Conservation (phyloP, 2,113 vertebrate genomes). For the Rhabdornis inornatus region DNA sequence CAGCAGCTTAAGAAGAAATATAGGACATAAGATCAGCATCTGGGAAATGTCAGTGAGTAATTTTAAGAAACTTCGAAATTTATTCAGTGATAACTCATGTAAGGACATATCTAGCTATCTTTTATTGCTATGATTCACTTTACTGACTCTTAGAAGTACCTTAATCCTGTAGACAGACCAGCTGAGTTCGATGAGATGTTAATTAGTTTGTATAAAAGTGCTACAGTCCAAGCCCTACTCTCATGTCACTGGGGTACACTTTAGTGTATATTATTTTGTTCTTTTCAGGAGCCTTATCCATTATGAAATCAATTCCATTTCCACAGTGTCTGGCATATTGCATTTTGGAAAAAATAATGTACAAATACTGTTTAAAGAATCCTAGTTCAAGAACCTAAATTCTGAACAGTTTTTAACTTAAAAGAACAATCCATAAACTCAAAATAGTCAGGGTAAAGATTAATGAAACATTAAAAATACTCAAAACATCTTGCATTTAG, state of each 20-base stretch:
- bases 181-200: neutral
- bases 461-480: conserved; percentile 38
- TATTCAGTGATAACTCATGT: neutral
- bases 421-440: neutral
- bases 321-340: neutral
- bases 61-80: neutral
- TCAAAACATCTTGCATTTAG: conserved; percentile 27
- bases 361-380: neutral
- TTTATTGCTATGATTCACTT: neutral
- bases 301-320: conserved; percentile 27
- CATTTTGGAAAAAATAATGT: neutral
- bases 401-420: neutral
- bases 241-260: neutral
- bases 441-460: neutral
- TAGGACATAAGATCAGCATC: neutral
- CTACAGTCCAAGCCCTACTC: neutral
- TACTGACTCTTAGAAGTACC: neutral
- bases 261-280: neutral
- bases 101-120: neutral
- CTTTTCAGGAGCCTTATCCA: conserved; percentile 4
- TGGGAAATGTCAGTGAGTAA: neutral
- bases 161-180: neutral
- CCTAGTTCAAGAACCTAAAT: conserved; percentile 6
- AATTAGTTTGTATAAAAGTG: neutral
- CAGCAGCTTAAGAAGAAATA: neutral